Percentiles rank a stretch among this genome's conserved stretches.
Evolutionary conservation across 2,888 invertebrate species (phyloP).

Genomic region (Siphonodentalium dalli): DNA sequence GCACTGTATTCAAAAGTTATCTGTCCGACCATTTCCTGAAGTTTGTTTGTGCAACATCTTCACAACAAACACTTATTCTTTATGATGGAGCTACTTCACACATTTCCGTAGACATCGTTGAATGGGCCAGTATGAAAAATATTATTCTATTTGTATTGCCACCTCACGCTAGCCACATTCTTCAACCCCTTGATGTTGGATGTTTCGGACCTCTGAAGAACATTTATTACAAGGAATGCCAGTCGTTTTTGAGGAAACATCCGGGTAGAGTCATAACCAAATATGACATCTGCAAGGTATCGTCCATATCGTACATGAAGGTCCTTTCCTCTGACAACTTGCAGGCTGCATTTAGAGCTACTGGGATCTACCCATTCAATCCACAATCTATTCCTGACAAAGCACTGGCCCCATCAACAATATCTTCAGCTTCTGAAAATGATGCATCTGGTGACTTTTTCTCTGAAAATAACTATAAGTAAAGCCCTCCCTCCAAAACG

Average conservation of each 20-base stretch:
- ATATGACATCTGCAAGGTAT: constrained; percentile 16
- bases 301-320: constrained; percentile 14
- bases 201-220: constrained; percentile 4
- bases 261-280: constrained; percentile 10
- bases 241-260: constrained; percentile 16
- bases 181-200: constrained; percentile 5
- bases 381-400: too few relatives aligned
- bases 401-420: too few relatives aligned
- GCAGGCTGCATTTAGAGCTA: constrained; percentile 14
- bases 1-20: constrained; percentile 18
- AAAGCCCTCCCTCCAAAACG: too few relatives aligned
- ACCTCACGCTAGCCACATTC: constrained; percentile 3
- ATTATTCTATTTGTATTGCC: not conserved
- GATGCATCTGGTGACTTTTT: too few relatives aligned
- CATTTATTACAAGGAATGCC: constrained; percentile 7
- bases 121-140: not conserved
- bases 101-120: not conserved
- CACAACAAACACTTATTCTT: not conserved
- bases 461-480: too few relatives aligned
- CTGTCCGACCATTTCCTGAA: constrained; percentile 20
- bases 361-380: constrained; percentile 26
- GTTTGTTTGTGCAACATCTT: constrained; percentile 13
- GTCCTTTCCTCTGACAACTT: constrained; percentile 23
- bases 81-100: constrained; percentile 3
- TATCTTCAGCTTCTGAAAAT: too few relatives aligned